phyloP scores from a whole-genome alignment of 2,797 vertebrate species.

The Aulostomus chinensis region DNA sequence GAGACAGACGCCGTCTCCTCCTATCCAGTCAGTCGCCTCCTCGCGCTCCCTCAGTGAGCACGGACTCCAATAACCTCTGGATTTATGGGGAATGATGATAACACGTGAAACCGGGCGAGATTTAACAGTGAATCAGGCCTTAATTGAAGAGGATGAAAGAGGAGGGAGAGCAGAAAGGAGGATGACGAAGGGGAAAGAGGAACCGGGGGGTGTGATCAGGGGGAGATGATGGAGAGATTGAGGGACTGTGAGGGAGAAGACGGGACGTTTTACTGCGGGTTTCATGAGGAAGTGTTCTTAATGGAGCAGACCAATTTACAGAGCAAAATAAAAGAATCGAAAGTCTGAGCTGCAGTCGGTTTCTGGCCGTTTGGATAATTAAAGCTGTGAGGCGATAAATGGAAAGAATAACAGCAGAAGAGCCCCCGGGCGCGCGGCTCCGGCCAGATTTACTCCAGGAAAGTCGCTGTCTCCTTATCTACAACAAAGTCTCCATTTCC shows the following conservation, averaged over 20 bases:
- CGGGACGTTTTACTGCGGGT: neutral
- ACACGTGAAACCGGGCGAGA: conserved; percentile 1
- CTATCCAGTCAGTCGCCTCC: neutral
- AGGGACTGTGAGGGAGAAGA: neutral
- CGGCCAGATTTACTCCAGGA: no score
- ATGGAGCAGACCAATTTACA: conserved; percentile 45
- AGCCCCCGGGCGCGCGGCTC: no score
- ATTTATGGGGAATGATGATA: conserved; percentile 15
- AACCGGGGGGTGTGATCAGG: no score
- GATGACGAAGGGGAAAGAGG: neutral
- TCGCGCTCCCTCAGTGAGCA: neutral
- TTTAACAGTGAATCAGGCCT: conserved; percentile 3
- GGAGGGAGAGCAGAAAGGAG: neutral
- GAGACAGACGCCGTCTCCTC: neutral
- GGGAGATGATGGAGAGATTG: neutral
- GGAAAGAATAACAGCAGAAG: no score
- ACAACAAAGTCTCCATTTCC: no score
- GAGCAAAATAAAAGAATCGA: conserved; percentile 24
- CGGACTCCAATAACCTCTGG: neutral
- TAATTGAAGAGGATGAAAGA: neutral
- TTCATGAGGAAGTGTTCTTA: conserved; percentile 9
- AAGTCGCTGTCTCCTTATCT: no score
- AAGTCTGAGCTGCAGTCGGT: neutral
- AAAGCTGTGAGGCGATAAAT: conserved; percentile 43
- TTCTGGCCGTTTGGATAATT: conserved; percentile 26